These are phyloP conservation scores for Gymnopithys bicolor DNA, from an alignment of 2,797 vertebrate genomes.

Conservation along the genomic window DNA sequence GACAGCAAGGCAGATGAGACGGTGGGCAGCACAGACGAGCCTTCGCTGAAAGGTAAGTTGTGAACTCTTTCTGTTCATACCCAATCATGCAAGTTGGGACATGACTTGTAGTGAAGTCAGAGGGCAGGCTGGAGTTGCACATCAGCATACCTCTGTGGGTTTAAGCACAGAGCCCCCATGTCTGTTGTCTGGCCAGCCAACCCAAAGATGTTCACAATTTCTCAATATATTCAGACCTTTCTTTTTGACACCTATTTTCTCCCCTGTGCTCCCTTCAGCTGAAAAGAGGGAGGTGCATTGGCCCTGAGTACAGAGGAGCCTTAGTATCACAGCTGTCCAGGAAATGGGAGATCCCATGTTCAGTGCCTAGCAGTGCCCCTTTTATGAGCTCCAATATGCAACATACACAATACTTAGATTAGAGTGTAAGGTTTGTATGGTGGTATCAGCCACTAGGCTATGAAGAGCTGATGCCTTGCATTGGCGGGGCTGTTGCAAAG, in stretches of 20 bases:
- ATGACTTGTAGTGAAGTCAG: background rate
- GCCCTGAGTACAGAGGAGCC: background rate
- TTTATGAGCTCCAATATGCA: background rate
- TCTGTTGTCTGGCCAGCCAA: background rate
- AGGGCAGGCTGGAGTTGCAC: background rate
- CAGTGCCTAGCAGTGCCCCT: background rate
- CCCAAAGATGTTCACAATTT: background rate
- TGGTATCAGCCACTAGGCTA: background rate
- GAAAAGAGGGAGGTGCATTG: background rate
- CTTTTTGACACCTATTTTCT: background rate
- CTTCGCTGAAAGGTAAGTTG: conserved; percentile 84
- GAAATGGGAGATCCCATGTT: background rate
- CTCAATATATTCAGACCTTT: background rate
- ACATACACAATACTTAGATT: background rate
- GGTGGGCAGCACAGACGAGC: conserved; percentile 74
- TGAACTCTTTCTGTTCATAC: background rate
- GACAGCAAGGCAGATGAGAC: conserved; percentile 81
- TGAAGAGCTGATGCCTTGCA: background rate
- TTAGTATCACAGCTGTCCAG: background rate
- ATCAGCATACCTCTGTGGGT: background rate
- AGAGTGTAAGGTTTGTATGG: background rate
- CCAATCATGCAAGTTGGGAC: rapidly evolving
- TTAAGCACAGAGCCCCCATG: background rate
- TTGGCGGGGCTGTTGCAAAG: background rate
- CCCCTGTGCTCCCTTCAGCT: conserved; percentile 4